Evolutionary conservation across 2,113 vertebrate species (phyloP).

Genomic region (Toxotes chatareus): DNA sequence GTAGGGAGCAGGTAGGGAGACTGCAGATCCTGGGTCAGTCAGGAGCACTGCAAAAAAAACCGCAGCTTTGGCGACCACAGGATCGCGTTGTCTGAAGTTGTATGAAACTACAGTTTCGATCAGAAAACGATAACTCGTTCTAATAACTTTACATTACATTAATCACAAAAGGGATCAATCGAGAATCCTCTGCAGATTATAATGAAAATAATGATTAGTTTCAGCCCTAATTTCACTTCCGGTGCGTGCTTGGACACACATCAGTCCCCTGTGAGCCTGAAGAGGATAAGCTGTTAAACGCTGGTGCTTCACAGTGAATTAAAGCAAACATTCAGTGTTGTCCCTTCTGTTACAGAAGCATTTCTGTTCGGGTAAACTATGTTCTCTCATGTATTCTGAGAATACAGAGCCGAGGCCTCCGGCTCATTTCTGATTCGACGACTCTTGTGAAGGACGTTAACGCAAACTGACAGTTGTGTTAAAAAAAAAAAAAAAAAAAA

Average conservation of each 20-base stretch:
- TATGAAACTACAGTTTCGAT: too few relatives aligned
- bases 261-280: not conserved
- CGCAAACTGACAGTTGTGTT: slow-evolving; percentile 34
- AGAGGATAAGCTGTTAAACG: not conserved
- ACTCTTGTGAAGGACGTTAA: slow-evolving; percentile 10
- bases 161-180: not conserved
- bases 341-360: not conserved
- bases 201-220: not conserved
- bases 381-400: not conserved
- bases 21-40: too few relatives aligned
- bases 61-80: too few relatives aligned
- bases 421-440: not conserved
- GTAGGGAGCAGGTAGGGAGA: too few relatives aligned
- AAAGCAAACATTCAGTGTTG: not conserved
- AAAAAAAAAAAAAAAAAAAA: not conserved
- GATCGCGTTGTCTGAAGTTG: too few relatives aligned
- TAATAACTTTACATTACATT: too few relatives aligned
- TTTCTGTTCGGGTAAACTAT: not conserved
- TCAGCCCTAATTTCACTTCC: not conserved
- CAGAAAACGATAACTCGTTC: too few relatives aligned
- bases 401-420: not conserved
- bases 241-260: not conserved
- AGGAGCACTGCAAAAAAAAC: too few relatives aligned
- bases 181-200: not conserved
- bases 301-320: not conserved